Evolutionary conservation across 2,888 invertebrate genomes (phyloP).

Genomic region (Allolobophora icterica): DNA sequence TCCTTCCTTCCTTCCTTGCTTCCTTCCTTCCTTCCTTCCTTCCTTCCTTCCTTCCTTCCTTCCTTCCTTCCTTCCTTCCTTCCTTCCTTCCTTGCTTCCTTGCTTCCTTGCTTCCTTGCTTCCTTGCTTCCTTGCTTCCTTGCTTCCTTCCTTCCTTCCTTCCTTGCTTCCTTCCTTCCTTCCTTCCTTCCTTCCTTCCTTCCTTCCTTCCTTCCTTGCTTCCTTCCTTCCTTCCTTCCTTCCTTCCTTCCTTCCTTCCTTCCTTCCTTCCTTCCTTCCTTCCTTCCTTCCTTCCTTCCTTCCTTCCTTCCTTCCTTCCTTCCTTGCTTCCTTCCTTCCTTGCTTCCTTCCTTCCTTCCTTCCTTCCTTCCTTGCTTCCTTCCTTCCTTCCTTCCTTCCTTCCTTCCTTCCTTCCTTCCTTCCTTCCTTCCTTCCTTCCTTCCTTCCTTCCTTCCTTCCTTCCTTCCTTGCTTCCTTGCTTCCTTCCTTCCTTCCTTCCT

Average conservation of each 20-base stretch:
- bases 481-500: conserved; percentile 11
- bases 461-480: not conserved
- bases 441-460: conserved; percentile 17
- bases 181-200: not conserved
- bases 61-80: conserved; percentile 24
- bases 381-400: conserved; percentile 46
- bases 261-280: not conserved
- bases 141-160: conserved; percentile 20
- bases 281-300: conserved; percentile 8
- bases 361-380: conserved; percentile 45
- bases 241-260: conserved; percentile 12
- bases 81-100: conserved; percentile 4
- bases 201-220: conserved; percentile 15
- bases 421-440: conserved; percentile 31
- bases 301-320: conserved; percentile 32
- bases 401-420: conserved; percentile 45
- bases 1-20: not conserved
- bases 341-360: conserved; percentile 39
- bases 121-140: not conserved
- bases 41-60: conserved; percentile 21
- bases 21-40: conserved; percentile 27
- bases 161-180: not conserved
- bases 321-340: conserved; percentile 39
- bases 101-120: conserved; percentile 13
- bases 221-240: conserved; percentile 17